phyloP scores from a whole-genome alignment of 2,888 invertebrate species.

The Punctoribates punctum region DNA sequence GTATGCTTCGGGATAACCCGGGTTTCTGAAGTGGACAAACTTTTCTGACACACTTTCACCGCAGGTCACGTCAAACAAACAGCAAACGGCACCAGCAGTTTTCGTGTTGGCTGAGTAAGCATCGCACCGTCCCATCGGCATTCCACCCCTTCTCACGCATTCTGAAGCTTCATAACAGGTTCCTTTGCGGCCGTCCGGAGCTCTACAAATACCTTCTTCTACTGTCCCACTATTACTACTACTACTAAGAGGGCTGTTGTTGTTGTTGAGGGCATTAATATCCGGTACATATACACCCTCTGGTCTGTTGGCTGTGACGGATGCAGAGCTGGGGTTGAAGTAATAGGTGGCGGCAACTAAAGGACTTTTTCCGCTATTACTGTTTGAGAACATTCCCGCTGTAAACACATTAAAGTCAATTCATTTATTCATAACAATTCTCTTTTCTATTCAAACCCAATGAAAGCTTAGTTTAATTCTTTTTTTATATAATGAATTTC shows the following conservation, averaged over 20 bases:
- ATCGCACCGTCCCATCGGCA: constrained; percentile 48
- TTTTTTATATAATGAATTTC: no score
- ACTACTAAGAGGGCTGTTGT: no score
- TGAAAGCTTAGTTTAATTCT: no score
- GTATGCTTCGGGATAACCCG: constrained; percentile 47
- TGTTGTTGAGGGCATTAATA: background rate
- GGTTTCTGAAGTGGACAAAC: constrained; percentile 49
- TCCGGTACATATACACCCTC: background rate
- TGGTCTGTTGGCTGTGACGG: background rate
- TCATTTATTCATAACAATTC: no score
- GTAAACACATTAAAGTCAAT: background rate
- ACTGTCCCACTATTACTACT: background rate
- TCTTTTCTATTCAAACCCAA: no score
- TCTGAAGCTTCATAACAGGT: constrained; percentile 48
- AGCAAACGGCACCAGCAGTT: constrained; percentile 45
- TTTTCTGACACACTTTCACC: constrained; percentile 47
- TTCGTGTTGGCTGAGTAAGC: background rate
- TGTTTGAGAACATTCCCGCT: constrained; percentile 8
- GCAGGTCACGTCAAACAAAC: constrained; percentile 49
- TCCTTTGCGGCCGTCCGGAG: constrained; percentile 47
- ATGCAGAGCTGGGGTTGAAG: constrained; percentile 44
- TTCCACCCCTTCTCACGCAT: constrained; percentile 47
- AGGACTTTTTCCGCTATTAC: constrained; percentile 40
- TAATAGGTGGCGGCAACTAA: constrained; percentile 48
- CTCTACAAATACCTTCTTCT: constrained; percentile 42